Evolutionary conservation across 1,140 invertebrate species (phyloP).

Genomic region (Pachyrhynchus sulphureomaculatus): DNA sequence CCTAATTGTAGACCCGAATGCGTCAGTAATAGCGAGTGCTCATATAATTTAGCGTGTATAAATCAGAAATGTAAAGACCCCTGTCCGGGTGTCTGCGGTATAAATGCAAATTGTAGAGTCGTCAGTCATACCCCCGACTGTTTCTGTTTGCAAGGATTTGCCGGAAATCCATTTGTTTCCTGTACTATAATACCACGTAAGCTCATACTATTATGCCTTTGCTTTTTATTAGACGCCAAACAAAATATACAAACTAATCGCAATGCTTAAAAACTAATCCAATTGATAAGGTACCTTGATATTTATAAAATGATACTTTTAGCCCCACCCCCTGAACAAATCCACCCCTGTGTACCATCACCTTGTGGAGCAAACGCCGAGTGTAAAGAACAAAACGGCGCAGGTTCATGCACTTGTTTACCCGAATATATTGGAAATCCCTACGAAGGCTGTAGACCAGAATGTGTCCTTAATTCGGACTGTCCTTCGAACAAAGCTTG

Average conservation of each 20-base stretch:
- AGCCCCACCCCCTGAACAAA: conserved; percentile 44
- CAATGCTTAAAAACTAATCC: conserved; percentile 10
- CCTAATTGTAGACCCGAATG: conserved; percentile 79
- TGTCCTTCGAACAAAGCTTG: conserved; percentile 64
- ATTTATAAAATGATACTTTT: conserved; percentile 11
- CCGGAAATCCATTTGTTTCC: conserved; percentile 60
- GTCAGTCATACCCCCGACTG: conserved; percentile 67
- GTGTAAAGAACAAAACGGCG: conserved; percentile 61
- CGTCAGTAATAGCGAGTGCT: conserved; percentile 74
- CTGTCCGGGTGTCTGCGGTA: conserved; percentile 64
- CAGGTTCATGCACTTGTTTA: conserved; percentile 66
- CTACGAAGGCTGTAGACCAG: conserved; percentile 67
- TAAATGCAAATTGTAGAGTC: conserved; percentile 65
- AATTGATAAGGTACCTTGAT: background rate
- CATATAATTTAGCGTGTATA: conserved; percentile 70
- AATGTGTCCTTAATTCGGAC: conserved; percentile 66
- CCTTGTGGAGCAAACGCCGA: conserved; percentile 73
- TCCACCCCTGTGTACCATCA: conserved; percentile 65
- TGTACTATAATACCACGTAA: conserved; percentile 35
- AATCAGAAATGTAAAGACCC: conserved; percentile 79
- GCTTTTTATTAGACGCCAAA: background rate
- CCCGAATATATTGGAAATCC: conserved; percentile 64
- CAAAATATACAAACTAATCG: background rate
- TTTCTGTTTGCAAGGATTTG: conserved; percentile 59
- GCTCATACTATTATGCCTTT: conserved; percentile 1